These are phyloP conservation scores for Psittacula derbiana DNA, from an alignment of 2,797 vertebrate species.

Conservation along the genomic window DNA sequence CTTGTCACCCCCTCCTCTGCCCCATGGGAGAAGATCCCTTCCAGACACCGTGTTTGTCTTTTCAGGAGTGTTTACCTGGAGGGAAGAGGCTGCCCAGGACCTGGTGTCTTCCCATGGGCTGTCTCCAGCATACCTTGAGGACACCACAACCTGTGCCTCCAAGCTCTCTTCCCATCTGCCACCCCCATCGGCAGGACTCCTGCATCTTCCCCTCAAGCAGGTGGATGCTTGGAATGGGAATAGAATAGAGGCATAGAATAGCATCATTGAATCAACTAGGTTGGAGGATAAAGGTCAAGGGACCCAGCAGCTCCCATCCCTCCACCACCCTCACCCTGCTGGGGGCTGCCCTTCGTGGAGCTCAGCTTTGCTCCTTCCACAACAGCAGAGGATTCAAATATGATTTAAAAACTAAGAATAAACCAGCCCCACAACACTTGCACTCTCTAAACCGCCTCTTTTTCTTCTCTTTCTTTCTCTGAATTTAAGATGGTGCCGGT, in stretches of 20 bases:
- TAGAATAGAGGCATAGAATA: not conserved
- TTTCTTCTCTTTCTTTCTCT: conserved; percentile 8
- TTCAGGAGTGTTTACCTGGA: not conserved
- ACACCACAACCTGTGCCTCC: not conserved
- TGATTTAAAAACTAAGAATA: not conserved
- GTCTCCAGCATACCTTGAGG: fast-evolving
- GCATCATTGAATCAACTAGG: not conserved
- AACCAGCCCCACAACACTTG: not conserved
- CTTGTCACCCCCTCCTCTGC: not conserved
- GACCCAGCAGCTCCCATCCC: not conserved
- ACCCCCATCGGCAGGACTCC: not conserved
- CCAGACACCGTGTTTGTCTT: not conserved
- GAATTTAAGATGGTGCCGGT: conserved; percentile 57
- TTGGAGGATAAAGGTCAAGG: not conserved
- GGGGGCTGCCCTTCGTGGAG: not conserved
- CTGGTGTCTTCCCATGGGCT: not conserved
- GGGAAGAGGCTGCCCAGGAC: not conserved
- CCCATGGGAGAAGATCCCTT: not conserved
- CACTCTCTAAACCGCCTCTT: not conserved
- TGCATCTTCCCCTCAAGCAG: not conserved
- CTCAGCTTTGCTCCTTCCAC: not conserved
- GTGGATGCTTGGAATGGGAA: not conserved
- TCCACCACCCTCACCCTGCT: not conserved
- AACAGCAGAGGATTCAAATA: not conserved
- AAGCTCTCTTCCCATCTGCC: not conserved